phyloP scores from a whole-genome alignment of 2,113 vertebrate genomes.

The Cygnus atratus region DNA sequence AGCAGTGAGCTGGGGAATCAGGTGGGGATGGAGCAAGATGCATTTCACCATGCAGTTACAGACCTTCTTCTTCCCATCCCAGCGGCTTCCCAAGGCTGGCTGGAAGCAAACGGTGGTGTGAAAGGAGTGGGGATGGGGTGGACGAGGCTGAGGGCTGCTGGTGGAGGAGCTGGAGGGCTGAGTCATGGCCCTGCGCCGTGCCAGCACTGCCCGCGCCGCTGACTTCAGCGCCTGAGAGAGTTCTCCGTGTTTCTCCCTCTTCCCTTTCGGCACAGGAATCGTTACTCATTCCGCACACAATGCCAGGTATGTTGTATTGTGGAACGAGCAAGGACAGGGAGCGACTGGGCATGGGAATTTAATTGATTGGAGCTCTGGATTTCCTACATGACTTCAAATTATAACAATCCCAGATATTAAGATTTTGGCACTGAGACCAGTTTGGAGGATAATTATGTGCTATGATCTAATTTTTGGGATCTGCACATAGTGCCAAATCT shows the following conservation, averaged over 20 bases:
- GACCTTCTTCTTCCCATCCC: too few relatives aligned
- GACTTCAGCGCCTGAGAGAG: slow-evolving; percentile 48
- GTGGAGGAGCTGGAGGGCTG: not conserved
- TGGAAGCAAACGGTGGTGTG: not conserved
- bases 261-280: slow-evolving; percentile 65
- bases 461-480: slow-evolving; percentile 65
- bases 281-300: slow-evolving; percentile 75
- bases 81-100: too few relatives aligned
- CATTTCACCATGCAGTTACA: too few relatives aligned
- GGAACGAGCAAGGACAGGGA: slow-evolving; percentile 60
- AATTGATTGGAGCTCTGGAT: slow-evolving; percentile 41
- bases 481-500: not conserved
- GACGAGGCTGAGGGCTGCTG: not conserved
- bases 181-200: not conserved
- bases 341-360: slow-evolving; percentile 70
- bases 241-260: slow-evolving; percentile 45
- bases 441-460: slow-evolving; percentile 31
- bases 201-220: not conserved
- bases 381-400: slow-evolving; percentile 70
- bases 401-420: slow-evolving; percentile 53
- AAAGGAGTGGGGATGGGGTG: not conserved
- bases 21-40: not conserved
- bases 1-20: not conserved
- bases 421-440: not conserved
- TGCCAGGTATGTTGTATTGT: slow-evolving; percentile 72